A percentile compares a stretch with the other conserved stretches of the same genome.
Conservation (phyloP, 2,113 vertebrate genomes). For the Alligator sinensis region DNA sequence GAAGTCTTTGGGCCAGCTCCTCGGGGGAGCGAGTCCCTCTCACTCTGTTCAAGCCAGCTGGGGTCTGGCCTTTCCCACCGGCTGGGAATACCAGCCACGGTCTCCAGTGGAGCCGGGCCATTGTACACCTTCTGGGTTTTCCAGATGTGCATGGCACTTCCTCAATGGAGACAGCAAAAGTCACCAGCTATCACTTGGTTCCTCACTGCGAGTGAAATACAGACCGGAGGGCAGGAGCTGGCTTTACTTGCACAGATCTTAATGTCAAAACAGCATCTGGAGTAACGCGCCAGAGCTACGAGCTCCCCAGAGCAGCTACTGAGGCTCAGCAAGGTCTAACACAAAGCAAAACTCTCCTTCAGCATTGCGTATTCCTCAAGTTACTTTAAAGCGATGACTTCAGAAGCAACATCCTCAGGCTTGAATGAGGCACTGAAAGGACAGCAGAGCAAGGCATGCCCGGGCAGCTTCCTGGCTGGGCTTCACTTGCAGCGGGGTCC, state of each 20-base stretch:
- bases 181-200: background rate
- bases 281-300: background rate
- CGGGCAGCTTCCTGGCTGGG: slow-evolving; percentile 26
- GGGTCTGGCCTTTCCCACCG: background rate
- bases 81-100: background rate
- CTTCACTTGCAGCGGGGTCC: background rate
- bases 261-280: no score
- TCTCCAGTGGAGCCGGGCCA: background rate
- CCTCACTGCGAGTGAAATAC: background rate
- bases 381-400: background rate
- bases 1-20: background rate
- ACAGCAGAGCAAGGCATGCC: slow-evolving; percentile 13
- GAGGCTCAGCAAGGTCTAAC: background rate
- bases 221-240: background rate
- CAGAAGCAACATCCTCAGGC: background rate
- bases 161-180: background rate
- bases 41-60: rapidly evolving
- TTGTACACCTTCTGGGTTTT: no score
- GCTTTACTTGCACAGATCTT: no score
- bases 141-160: background rate
- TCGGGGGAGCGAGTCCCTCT: background rate
- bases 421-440: background rate
- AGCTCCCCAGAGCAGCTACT: background rate
- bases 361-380: background rate
- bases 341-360: background rate